phyloP scores from a whole-genome alignment of 2,888 invertebrate species.

The Stenodera caucasica region DNA sequence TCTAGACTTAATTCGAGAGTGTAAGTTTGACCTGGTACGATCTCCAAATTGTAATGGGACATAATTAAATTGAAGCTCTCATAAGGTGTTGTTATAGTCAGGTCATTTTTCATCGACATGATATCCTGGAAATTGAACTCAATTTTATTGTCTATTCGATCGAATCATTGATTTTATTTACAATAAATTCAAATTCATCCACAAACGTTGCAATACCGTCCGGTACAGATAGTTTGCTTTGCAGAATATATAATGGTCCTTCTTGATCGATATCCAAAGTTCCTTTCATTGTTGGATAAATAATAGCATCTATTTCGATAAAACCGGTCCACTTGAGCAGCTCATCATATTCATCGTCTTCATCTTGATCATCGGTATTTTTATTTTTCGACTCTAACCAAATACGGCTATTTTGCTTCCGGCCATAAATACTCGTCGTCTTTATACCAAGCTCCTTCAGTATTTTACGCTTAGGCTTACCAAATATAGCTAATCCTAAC shows the following conservation, averaged over 20 bases:
- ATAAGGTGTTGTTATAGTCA: constrained; percentile 63
- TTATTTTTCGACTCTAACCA: constrained; percentile 53
- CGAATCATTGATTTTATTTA: constrained; percentile 44
- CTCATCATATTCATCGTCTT: constrained; percentile 55
- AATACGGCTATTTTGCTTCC: constrained; percentile 31
- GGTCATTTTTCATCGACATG: constrained; percentile 60
- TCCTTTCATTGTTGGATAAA: constrained; percentile 63
- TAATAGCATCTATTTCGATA: constrained; percentile 60
- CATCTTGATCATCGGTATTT: constrained; percentile 53
- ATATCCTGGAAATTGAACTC: constrained; percentile 49
- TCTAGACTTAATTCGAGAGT: constrained; percentile 57
- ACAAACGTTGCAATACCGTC: constrained; percentile 60
- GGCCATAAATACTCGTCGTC: constrained; percentile 48
- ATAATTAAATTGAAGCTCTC: constrained; percentile 55
- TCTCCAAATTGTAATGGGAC: constrained; percentile 57
- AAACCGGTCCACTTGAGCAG: constrained; percentile 61
- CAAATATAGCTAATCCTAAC: constrained; percentile 54
- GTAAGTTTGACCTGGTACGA: constrained; percentile 56
- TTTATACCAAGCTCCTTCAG: constrained; percentile 52
- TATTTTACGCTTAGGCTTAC: constrained; percentile 51
- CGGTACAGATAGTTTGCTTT: constrained; percentile 59
- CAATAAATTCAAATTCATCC: constrained; percentile 61
- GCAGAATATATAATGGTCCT: constrained; percentile 55
- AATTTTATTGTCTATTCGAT: constrained; percentile 11
- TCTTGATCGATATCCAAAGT: constrained; percentile 61